Conservation (phyloP, 2,797 vertebrate species). For the Melanotaenia pygmaea region DNA sequence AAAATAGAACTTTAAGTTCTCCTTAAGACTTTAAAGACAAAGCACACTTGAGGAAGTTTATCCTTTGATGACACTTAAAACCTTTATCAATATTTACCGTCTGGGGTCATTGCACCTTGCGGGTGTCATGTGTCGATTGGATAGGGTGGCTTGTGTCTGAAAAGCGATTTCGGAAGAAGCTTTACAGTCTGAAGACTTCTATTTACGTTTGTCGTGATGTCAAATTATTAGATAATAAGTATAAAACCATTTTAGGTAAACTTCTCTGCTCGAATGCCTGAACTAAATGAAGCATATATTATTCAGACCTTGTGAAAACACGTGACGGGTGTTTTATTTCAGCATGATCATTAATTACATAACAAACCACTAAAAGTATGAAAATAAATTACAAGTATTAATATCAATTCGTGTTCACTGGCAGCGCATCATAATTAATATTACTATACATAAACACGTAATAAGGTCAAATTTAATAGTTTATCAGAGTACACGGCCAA, state of each 20-base stretch:
- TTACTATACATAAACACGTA: neutral
- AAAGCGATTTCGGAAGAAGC: constrained; percentile 24
- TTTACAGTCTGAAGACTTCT: neutral
- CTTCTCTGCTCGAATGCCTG: neutral
- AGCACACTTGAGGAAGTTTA: constrained; percentile 53
- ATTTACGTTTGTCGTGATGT: neutral
- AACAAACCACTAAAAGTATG: too few species aligned
- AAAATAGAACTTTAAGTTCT: constrained; percentile 34
- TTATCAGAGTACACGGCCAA: neutral
- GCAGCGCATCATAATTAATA: too few species aligned
- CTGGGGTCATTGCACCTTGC: constrained; percentile 68
- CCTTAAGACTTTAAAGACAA: constrained; percentile 53
- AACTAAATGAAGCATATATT: neutral
- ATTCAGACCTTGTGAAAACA: neutral
- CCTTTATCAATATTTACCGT: constrained; percentile 77
- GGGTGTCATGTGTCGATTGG: constrained; percentile 66
- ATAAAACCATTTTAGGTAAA: fast-evolving
- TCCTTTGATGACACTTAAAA: constrained; percentile 77
- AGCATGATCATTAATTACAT: too few species aligned
- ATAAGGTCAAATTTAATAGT: neutral
- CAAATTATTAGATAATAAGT: neutral
- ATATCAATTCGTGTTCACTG: too few species aligned
- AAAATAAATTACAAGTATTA: too few species aligned
- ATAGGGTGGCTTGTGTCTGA: constrained; percentile 46
- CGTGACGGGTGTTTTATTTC: neutral